A percentile compares a stretch with the other conserved stretches of the same genome.
Conservation (phyloP, 2,797 vertebrate species). For the Halcyon smyrnensis region DNA sequence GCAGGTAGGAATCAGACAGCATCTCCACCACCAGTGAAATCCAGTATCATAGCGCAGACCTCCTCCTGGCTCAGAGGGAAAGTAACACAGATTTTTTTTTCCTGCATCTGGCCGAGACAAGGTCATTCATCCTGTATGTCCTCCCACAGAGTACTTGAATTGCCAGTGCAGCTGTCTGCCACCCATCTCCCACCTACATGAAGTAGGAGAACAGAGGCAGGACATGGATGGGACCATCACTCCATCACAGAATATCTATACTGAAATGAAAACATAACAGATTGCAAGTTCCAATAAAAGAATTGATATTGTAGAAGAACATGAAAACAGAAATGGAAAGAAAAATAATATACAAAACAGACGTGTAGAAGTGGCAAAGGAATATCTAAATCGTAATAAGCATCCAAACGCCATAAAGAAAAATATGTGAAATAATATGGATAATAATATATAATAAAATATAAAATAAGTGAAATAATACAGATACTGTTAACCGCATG, state of each 20-base stretch:
- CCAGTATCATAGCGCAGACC: neutral
- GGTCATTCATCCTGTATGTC: neutral
- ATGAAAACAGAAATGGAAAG: neutral
- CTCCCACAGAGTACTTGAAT: neutral
- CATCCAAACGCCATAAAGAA: neutral
- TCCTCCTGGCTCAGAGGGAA: neutral
- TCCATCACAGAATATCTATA: neutral
- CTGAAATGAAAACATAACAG: neutral
- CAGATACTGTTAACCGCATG: neutral
- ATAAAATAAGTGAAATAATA: neutral
- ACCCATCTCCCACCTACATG: rapidly evolving
- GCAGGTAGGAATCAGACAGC: neutral
- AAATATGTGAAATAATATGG: neutral
- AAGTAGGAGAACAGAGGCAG: neutral
- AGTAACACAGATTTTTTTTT: neutral
- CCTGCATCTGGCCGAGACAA: neutral
- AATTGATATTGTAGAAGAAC: neutral
- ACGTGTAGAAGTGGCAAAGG: neutral
- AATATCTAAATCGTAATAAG: neutral
- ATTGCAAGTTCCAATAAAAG: neutral
- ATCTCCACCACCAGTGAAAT: neutral
- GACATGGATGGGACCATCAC: neutral
- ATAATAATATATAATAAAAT: no score
- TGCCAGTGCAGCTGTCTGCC: neutral
- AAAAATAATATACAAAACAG: neutral